Percentiles rank a stretch among this genome's conserved stretches.
These are phyloP conservation scores for Bolborhynchus lineola DNA, from an alignment of 2,113 vertebrate species.

Conservation along the genomic window DNA sequence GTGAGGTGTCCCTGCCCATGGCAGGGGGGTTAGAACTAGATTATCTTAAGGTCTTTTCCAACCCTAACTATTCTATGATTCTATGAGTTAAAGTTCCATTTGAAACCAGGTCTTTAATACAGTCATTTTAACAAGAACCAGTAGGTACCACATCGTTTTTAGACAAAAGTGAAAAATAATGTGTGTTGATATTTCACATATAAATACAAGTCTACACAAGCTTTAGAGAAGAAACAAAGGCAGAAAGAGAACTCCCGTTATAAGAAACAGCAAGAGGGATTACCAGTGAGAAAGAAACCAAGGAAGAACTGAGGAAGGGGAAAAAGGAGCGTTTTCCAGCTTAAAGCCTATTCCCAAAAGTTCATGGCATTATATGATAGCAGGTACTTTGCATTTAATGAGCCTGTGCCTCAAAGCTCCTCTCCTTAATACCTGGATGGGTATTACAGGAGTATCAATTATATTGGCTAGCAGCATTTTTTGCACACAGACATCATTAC, in stretches of 20 bases:
- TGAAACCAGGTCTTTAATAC: rapidly evolving
- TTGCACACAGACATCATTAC: rapidly evolving
- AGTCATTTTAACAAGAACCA: not conserved
- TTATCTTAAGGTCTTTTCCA: too few species aligned
- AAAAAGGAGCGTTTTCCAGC: not conserved
- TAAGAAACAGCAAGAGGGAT: not conserved
- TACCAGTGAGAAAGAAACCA: not conserved
- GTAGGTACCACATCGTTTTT: not conserved
- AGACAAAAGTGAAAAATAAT: not conserved
- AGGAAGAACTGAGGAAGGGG: not conserved
- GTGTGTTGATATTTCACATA: not conserved
- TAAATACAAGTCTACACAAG: not conserved
- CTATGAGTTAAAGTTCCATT: not conserved
- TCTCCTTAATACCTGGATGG: not conserved
- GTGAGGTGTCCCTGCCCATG: too few species aligned
- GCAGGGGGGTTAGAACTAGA: too few species aligned
- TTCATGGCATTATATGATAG: not conserved
- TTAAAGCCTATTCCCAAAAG: not conserved
- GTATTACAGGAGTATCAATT: not conserved
- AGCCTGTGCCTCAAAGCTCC: not conserved
- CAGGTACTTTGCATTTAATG: not conserved
- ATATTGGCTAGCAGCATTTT: rapidly evolving
- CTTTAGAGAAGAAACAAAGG: not conserved
- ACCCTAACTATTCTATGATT: too few species aligned
- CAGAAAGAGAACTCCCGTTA: not conserved